Evolutionary conservation across 2,888 invertebrate species (phyloP).

Genomic region (Meiosimyza decipiens): DNA sequence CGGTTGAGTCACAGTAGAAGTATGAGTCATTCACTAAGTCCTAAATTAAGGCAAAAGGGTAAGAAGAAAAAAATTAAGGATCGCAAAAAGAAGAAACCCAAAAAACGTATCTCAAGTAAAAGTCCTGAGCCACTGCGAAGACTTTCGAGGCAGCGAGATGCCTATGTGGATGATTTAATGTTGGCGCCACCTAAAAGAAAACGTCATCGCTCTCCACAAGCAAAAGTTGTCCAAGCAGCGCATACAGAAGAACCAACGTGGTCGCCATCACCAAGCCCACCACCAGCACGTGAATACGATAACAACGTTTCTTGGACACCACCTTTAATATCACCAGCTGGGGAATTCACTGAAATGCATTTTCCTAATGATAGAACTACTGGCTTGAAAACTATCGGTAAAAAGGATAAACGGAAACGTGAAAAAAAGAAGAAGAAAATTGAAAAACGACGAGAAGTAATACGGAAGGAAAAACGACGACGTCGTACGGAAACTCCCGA

Average conservation of each 20-base stretch:
- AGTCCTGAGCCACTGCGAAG: slow-evolving; percentile 55
- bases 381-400: slow-evolving; percentile 54
- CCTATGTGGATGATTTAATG: slow-evolving; percentile 54
- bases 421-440: slow-evolving; percentile 58
- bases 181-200: slow-evolving; percentile 55
- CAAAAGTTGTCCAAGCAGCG: slow-evolving; percentile 39
- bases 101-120: slow-evolving; percentile 51
- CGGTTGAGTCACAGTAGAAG: slow-evolving; percentile 55
- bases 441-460: slow-evolving; percentile 61
- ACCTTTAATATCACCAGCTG: slow-evolving; percentile 65
- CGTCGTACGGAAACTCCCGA: slow-evolving; percentile 65
- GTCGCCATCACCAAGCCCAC: slow-evolving; percentile 72
- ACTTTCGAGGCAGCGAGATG: slow-evolving; percentile 57
- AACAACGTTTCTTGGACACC: slow-evolving; percentile 73
- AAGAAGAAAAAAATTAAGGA: slow-evolving; percentile 59
- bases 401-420: slow-evolving; percentile 63
- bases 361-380: slow-evolving; percentile 42
- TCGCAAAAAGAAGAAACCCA: slow-evolving; percentile 58
- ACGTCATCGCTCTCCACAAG: slow-evolving; percentile 52
- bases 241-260: slow-evolving; percentile 63
- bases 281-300: slow-evolving; percentile 53
- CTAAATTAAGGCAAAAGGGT: slow-evolving; percentile 48
- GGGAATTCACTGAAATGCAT: slow-evolving; percentile 35
- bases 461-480: slow-evolving; percentile 64
- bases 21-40: slow-evolving; percentile 53